Evolutionary conservation across 2,888 invertebrate genomes (phyloP).

Genomic region (Drosophila hamatofila): DNA sequence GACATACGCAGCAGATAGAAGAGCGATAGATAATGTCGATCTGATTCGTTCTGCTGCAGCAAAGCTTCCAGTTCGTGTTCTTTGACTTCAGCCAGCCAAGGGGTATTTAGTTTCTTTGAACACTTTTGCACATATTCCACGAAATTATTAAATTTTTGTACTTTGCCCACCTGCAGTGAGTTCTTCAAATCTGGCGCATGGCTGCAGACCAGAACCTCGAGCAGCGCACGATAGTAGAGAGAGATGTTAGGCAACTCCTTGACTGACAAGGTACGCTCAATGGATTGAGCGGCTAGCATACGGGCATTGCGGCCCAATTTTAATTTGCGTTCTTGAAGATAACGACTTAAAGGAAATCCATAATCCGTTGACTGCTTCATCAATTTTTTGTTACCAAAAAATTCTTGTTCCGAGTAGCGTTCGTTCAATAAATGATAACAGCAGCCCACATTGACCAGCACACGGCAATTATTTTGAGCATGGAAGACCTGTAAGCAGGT

Average conservation of each 20-base stretch:
- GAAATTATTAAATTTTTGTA: constrained; percentile 88
- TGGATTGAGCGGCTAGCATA: constrained; percentile 94
- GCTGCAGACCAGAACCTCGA: constrained; percentile 88
- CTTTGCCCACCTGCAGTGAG: constrained; percentile 87
- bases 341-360: constrained; percentile 90
- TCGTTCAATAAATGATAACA: constrained; percentile 94
- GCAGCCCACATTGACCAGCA: constrained; percentile 93
- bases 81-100: constrained; percentile 82
- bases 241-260: constrained; percentile 88
- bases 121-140: constrained; percentile 90
- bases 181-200: constrained; percentile 84
- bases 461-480: constrained; percentile 86
- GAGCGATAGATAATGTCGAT: constrained; percentile 88
- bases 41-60: constrained; percentile 82
- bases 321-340: constrained; percentile 86
- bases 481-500: constrained; percentile 90
- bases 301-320: constrained; percentile 91
- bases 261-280: constrained; percentile 88
- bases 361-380: constrained; percentile 70
- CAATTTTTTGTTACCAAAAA: constrained; percentile 81
- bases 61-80: constrained; percentile 86
- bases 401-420: constrained; percentile 83
- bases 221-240: constrained; percentile 91
- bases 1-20: constrained; percentile 92
- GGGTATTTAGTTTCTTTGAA: constrained; percentile 87